phyloP scores from a whole-genome alignment of 2,888 invertebrate genomes.

The Entomobrya proxima region DNA sequence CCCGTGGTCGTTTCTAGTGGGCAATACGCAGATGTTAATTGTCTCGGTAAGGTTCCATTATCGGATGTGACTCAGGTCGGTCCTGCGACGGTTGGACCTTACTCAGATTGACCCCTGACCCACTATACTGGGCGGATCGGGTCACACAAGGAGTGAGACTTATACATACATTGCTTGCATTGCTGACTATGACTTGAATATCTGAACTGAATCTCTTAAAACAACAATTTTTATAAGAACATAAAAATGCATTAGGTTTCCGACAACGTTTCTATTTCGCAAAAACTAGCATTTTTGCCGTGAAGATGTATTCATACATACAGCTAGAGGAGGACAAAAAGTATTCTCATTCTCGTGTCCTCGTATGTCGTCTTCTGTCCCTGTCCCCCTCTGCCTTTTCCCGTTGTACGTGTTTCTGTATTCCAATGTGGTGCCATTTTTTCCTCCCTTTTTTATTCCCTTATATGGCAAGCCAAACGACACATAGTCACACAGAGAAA shows the following conservation, averaged over 20 bases:
- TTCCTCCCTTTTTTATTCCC: conserved; percentile 4
- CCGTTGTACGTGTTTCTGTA: background rate
- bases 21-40: no score
- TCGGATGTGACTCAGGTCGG: no score
- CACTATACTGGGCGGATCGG: no score
- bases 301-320: conserved; percentile 30
- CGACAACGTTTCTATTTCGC: background rate
- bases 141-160: no score
- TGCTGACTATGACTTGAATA: no score
- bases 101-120: no score
- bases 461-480: conserved; percentile 4
- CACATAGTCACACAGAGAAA: background rate
- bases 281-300: background rate
- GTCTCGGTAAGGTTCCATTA: no score
- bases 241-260: no score
- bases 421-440: conserved; percentile 26
- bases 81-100: no score
- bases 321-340: conserved; percentile 12
- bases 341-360: conserved; percentile 27
- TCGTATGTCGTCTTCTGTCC: conserved; percentile 12
- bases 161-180: no score
- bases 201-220: background rate
- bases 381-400: background rate
- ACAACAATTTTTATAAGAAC: background rate
- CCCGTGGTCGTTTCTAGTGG: no score